phyloP scores from a whole-genome alignment of 1,140 invertebrate species.

The Diorhabda sublineata region DNA sequence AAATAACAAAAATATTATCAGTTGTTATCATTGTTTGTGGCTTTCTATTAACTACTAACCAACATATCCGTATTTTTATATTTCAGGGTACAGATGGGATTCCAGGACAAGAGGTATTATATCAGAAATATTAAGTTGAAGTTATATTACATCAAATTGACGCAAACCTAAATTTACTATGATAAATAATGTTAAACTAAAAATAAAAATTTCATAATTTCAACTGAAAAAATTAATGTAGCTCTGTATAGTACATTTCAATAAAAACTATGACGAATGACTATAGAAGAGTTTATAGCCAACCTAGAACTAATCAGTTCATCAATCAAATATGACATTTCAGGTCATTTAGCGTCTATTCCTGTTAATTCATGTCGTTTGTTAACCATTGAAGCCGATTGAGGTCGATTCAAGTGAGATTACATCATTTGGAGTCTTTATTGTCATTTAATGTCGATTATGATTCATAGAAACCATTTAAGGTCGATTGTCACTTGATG shows the following conservation, averaged over 20 bases:
- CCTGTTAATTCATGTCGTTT: constrained; percentile 4
- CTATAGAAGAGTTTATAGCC: background rate
- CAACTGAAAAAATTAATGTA: background rate
- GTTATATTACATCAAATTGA: background rate
- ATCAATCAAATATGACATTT: background rate
- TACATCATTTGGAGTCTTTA: too few species aligned
- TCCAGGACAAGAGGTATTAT: constrained; percentile 78
- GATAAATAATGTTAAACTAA: too few species aligned
- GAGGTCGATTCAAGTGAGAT: too few species aligned
- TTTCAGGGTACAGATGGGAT: constrained; percentile 89
- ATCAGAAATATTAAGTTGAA: constrained; percentile 7
- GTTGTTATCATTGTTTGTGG: too few species aligned
- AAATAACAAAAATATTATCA: too few species aligned
- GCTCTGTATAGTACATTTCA: background rate
- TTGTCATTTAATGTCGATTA: too few species aligned
- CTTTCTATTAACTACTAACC: too few species aligned
- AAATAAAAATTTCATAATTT: background rate
- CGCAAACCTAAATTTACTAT: too few species aligned
- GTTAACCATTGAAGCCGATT: too few species aligned
- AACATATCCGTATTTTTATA: constrained; percentile 31
- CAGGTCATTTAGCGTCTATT: background rate
- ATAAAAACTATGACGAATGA: background rate
- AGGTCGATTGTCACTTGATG: too few species aligned
- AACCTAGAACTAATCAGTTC: background rate
- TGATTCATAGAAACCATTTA: too few species aligned